Evolutionary conservation across 2,113 vertebrate species (phyloP).

Genomic region (Etheostoma cragini): DNA sequence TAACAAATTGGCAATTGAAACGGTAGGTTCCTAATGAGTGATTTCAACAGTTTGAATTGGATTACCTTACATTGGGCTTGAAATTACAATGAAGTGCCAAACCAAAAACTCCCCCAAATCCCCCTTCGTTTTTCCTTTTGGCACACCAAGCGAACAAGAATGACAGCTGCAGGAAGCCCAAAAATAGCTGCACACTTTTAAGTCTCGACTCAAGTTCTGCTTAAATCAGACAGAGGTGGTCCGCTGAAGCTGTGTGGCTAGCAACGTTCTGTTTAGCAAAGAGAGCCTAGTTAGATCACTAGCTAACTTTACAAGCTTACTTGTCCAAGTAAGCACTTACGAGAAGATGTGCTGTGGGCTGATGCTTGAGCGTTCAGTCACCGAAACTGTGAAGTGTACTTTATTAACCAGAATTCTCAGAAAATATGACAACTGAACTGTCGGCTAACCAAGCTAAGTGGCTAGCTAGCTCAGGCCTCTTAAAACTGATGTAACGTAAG

Average conservation of each 20-base stretch:
- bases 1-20: not conserved
- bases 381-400: accelerated
- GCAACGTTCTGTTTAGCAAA: not conserved
- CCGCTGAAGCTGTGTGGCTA: not conserved
- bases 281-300: not conserved
- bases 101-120: constrained; percentile 12
- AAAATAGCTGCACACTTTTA: constrained; percentile 58
- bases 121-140: not conserved
- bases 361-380: not conserved
- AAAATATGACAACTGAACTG: not conserved
- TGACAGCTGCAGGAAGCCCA: constrained; percentile 43
- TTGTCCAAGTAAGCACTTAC: accelerated
- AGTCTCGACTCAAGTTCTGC: constrained; percentile 22
- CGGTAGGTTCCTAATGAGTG: not conserved
- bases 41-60: not conserved
- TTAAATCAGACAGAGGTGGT: constrained; percentile 23
- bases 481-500: not conserved
- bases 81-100: not conserved
- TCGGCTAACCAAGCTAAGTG: constrained; percentile 42
- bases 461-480: constrained; percentile 51
- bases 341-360: not conserved
- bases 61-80: not conserved
- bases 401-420: not conserved
- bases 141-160: constrained; percentile 14
- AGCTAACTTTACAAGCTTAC: accelerated